These are phyloP conservation scores for Platycercus adscitus DNA, from an alignment of 2,113 vertebrate genomes.

Conservation along the genomic window DNA sequence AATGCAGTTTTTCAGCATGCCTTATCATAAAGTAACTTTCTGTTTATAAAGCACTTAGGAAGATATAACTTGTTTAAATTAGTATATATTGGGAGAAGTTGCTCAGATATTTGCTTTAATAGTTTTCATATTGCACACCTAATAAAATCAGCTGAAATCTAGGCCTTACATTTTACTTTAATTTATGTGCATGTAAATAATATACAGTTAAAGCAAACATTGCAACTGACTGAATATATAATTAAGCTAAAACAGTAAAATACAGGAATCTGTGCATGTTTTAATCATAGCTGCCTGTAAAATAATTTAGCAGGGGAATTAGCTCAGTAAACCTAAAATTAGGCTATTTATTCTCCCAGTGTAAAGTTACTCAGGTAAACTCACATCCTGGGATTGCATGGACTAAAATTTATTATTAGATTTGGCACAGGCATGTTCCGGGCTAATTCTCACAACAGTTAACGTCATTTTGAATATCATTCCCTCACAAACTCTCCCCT, in stretches of 20 bases:
- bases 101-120: not conserved
- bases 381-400: not conserved
- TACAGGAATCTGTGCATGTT: not conserved
- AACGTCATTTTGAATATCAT: not conserved
- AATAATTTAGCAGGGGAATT: not conserved
- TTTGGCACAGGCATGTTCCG: not conserved
- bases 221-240: not conserved
- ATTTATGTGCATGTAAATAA: not conserved
- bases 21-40: not conserved
- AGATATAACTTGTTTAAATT: not conserved
- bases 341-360: not conserved
- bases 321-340: not conserved
- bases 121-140: not conserved
- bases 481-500: not conserved
- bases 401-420: not conserved
- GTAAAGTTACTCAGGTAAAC: not conserved
- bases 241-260: not conserved
- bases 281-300: not conserved
- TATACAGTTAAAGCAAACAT: not conserved
- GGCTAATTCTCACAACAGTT: not conserved
- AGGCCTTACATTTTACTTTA: not conserved
- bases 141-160: not conserved
- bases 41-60: not conserved
- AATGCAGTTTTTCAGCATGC: not conserved
- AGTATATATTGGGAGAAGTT: not conserved